These are phyloP conservation scores for Drosophila seguyi DNA, from an alignment of 1,140 invertebrate genomes.

Conservation along the genomic window DNA sequence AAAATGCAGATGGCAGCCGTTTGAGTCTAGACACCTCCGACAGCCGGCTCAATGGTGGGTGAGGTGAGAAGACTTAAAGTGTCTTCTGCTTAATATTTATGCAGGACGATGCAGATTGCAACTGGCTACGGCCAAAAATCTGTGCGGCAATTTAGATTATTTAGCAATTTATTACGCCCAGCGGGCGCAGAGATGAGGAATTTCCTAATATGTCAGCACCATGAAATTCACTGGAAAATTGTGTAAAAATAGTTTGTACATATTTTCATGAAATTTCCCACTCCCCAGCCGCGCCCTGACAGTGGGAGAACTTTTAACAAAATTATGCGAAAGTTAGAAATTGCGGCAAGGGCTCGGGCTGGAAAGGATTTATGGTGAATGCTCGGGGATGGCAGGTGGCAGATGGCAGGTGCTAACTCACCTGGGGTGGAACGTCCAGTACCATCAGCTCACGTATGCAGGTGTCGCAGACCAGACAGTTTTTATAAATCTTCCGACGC, in stretches of 20 bases:
- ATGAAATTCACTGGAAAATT: slow-evolving; percentile 64
- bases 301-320: slow-evolving; percentile 49
- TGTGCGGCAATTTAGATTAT: slow-evolving; percentile 60
- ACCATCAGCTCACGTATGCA: slow-evolving; percentile 85
- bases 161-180: slow-evolving; percentile 57
- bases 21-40: slow-evolving; percentile 44
- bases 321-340: slow-evolving; percentile 51
- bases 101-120: slow-evolving; percentile 34
- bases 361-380: slow-evolving; percentile 24
- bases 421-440: slow-evolving; percentile 85
- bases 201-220: slow-evolving; percentile 38
- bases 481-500: slow-evolving; percentile 82
- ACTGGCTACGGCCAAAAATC: slow-evolving; percentile 22
- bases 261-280: slow-evolving; percentile 29
- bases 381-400: slow-evolving; percentile 2
- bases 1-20: slow-evolving; percentile 33
- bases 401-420: slow-evolving; percentile 50
- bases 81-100: slow-evolving; percentile 53
- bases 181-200: slow-evolving; percentile 10
- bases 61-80: slow-evolving; percentile 8
- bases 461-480: slow-evolving; percentile 85
- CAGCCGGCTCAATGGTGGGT: slow-evolving; percentile 17
- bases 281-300: slow-evolving; percentile 6
- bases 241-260: slow-evolving; percentile 48
- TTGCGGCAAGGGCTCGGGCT: slow-evolving; percentile 14